Conservation (phyloP, 2,797 vertebrate genomes). For the Pangasius macronema region DNA sequence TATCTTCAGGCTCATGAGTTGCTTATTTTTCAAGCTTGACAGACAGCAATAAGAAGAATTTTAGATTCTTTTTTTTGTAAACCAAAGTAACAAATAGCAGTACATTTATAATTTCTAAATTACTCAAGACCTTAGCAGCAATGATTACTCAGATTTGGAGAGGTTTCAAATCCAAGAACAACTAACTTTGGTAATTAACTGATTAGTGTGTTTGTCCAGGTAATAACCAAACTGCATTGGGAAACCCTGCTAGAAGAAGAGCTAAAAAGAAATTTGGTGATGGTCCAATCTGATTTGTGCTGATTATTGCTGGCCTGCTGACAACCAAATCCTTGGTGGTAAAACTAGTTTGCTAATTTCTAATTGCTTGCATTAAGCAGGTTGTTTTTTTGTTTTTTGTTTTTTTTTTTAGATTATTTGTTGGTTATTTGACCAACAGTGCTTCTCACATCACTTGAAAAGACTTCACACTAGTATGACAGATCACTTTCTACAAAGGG, state of each 20-base stretch:
- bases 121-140: not conserved
- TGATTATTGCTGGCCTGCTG: not conserved
- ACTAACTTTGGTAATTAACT: not conserved
- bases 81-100: not conserved
- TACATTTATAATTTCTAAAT: not conserved
- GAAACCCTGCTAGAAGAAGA: not conserved
- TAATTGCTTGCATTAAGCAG: not conserved
- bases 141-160: not conserved
- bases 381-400: not conserved
- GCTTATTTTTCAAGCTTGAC: not conserved
- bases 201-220: not conserved
- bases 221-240: not conserved
- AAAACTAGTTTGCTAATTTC: not conserved
- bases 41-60: not conserved
- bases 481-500: not conserved
- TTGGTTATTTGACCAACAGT: not conserved
- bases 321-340: not conserved
- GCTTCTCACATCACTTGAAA: not conserved
- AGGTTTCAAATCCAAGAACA: not conserved
- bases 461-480: not conserved
- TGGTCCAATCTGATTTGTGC: not conserved
- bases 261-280: not conserved
- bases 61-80: not conserved
- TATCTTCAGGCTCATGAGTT: conserved; percentile 11
- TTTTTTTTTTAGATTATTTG: not conserved